These are phyloP conservation scores for Polypterus bichir DNA, from an alignment of 2,113 vertebrate genomes.

Conservation along the genomic window DNA sequence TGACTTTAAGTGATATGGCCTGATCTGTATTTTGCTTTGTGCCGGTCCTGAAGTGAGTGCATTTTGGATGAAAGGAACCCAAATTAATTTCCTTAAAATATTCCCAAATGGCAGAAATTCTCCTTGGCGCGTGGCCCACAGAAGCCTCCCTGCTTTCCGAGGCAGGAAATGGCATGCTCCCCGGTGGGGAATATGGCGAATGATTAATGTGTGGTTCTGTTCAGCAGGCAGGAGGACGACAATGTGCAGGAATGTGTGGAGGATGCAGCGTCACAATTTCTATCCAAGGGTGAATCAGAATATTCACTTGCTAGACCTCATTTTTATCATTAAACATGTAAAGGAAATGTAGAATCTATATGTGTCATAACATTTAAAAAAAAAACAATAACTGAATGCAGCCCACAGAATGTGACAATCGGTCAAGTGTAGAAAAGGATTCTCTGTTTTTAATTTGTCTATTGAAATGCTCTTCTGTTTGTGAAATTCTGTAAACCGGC, in stretches of 20 bases:
- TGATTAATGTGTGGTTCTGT: slow-evolving; percentile 4
- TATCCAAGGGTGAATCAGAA: too few species aligned
- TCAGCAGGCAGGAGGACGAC: background rate
- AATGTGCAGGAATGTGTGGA: background rate
- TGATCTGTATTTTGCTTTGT: background rate
- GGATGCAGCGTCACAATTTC: too few species aligned
- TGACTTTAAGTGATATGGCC: background rate
- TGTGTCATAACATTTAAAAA: too few species aligned
- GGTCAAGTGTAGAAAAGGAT: background rate
- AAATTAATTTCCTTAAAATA: background rate
- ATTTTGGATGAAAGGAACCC: background rate
- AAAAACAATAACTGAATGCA: background rate
- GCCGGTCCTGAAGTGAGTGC: background rate
- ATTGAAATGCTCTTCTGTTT: background rate
- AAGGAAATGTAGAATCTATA: too few species aligned
- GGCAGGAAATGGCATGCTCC: background rate
- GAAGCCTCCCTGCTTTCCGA: background rate
- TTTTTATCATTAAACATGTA: too few species aligned
- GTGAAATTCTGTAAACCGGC: background rate
- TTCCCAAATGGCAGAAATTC: background rate
- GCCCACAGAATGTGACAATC: background rate
- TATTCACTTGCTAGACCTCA: too few species aligned
- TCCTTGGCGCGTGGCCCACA: background rate
- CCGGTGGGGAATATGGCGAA: background rate
- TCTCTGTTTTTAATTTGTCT: too few species aligned